Evolutionary conservation across 2,113 vertebrate species (phyloP).

Genomic region (Tricholaema leucomelas): DNA sequence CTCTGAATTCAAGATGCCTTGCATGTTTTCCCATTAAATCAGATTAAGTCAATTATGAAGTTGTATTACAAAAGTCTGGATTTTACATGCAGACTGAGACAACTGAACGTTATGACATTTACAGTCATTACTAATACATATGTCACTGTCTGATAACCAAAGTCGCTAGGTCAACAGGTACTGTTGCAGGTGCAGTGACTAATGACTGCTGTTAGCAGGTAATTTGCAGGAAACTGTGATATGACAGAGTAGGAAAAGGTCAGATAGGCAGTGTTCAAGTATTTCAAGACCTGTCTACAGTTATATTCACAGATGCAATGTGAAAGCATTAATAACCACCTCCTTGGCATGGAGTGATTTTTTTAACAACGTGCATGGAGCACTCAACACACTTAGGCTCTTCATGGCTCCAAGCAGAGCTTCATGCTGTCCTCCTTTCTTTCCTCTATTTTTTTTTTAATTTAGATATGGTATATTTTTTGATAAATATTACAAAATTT

Average conservation of each 20-base stretch:
- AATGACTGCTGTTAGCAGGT: neutral
- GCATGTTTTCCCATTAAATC: neutral
- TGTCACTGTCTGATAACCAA: neutral
- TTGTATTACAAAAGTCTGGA: neutral
- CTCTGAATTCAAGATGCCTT: neutral
- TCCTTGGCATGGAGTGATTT: neutral
- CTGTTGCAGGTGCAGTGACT: neutral
- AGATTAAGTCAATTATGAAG: neutral
- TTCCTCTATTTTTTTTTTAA: neutral
- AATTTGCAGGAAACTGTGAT: neutral
- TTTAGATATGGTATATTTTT: neutral
- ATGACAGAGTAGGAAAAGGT: neutral
- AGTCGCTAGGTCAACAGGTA: neutral
- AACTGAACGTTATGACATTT: neutral
- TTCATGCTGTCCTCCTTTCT: neutral
- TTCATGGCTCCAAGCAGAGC: neutral
- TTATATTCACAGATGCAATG: neutral
- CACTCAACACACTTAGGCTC: neutral
- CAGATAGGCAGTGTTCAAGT: neutral
- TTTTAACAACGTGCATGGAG: neutral
- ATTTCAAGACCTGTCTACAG: neutral
- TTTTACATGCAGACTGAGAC: neutral
- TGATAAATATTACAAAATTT: neutral
- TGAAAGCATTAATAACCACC: neutral
- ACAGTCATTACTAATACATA: neutral